phyloP scores from a whole-genome alignment of 2,113 vertebrate genomes.

The Agapornis roseicollis region DNA sequence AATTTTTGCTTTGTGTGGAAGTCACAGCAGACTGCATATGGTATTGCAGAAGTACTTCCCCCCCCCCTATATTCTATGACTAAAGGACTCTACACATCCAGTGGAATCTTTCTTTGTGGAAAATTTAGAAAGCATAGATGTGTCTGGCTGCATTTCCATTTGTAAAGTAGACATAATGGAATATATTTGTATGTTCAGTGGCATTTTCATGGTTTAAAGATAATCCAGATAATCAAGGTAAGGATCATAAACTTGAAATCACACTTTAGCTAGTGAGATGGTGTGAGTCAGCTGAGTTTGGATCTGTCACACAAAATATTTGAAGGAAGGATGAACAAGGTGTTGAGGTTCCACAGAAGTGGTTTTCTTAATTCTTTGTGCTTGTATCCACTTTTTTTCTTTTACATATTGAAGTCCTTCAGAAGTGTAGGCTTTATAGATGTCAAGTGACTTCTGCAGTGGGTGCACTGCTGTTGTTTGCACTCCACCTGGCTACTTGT shows the following conservation, averaged over 20 bases:
- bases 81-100: not conserved
- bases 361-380: not conserved
- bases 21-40: not conserved
- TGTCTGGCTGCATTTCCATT: not conserved
- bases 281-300: not conserved
- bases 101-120: not conserved
- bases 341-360: not conserved
- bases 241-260: not conserved
- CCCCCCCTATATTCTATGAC: accelerated
- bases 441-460: not conserved
- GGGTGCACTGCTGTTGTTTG: not conserved
- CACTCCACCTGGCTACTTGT: not conserved
- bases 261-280: not conserved
- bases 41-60: too few relatives aligned
- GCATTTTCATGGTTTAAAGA: not conserved
- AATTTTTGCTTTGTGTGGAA: not conserved
- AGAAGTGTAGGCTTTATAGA: not conserved
- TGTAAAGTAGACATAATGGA: not conserved
- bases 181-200: not conserved
- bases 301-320: not conserved
- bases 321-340: not conserved
- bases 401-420: not conserved
- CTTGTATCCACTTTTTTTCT: not conserved
- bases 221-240: not conserved
- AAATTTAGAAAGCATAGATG: not conserved